Conservation (phyloP, 1,140 invertebrate species). For the Acromyrmex heyeri region DNA sequence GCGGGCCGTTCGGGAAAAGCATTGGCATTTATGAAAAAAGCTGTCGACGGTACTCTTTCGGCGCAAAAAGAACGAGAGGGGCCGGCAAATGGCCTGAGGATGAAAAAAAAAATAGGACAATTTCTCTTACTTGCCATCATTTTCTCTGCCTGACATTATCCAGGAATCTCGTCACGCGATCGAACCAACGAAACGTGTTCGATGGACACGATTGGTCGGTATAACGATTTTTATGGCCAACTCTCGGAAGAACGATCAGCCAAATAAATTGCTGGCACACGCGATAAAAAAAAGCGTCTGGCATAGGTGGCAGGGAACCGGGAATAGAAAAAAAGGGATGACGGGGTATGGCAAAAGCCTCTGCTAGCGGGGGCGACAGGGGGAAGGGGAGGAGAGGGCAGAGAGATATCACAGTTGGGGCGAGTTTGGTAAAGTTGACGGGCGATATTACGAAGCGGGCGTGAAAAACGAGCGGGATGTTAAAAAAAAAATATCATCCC, state of each 20-base stretch:
- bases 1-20: background rate
- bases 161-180: constrained; percentile 65
- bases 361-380: background rate
- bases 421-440: constrained; percentile 70
- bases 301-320: background rate
- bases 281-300: constrained; percentile 71
- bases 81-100: too few species aligned
- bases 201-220: constrained; percentile 63
- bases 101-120: background rate
- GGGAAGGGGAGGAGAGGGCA: background rate
- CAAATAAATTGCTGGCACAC: constrained; percentile 69
- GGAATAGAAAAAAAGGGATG: constrained; percentile 39
- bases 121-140: constrained; percentile 46
- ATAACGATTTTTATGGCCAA: constrained; percentile 72
- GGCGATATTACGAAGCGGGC: constrained; percentile 67
- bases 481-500: constrained; percentile 35
- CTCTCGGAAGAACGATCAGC: constrained; percentile 73
- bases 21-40: constrained; percentile 47
- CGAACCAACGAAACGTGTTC: constrained; percentile 71
- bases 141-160: constrained; percentile 36
- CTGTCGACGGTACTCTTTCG: background rate
- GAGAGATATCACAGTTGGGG: constrained; percentile 41
- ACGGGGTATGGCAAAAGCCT: background rate
- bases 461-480: constrained; percentile 68
- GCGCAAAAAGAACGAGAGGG: background rate